Conservation (phyloP, 2,888 invertebrate genomes). For the Taphrorychus bicolor region DNA sequence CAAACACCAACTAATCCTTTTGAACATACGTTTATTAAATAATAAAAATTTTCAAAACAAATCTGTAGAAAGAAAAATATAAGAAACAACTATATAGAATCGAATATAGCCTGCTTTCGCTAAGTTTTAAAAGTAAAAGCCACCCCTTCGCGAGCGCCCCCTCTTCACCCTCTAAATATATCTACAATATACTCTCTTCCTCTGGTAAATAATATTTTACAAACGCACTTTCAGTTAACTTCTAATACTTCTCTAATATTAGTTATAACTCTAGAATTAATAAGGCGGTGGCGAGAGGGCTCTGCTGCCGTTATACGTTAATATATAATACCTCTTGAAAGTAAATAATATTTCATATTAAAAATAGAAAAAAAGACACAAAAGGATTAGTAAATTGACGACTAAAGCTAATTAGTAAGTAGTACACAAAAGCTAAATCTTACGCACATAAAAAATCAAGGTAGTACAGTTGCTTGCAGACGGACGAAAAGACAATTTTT, state of each 20-base stretch:
- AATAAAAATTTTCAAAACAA: constrained; percentile 53
- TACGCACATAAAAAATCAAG: constrained; percentile 15
- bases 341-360: constrained; percentile 15
- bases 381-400: constrained; percentile 16
- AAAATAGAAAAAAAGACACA: constrained; percentile 3
- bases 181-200: constrained; percentile 33
- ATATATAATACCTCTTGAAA: not conserved
- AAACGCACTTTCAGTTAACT: constrained; percentile 33
- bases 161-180: constrained; percentile 17
- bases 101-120: constrained; percentile 43
- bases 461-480: not conserved
- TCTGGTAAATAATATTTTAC: constrained; percentile 13
- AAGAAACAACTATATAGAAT: constrained; percentile 53
- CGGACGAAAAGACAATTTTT: not conserved
- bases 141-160: not conserved
- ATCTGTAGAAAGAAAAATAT: constrained; percentile 50
- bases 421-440: constrained; percentile 35
- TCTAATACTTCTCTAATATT: constrained; percentile 8
- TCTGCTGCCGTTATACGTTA: not conserved
- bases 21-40: constrained; percentile 58
- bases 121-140: not conserved
- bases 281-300: not conserved
- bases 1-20: constrained; percentile 45
- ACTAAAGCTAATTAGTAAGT: constrained; percentile 27
- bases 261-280: not conserved